Evolutionary conservation across 2,113 vertebrate species (phyloP), one percentile per base, ranked within the genome.

Genomic region (Chloroceryle aenea): DNA sequence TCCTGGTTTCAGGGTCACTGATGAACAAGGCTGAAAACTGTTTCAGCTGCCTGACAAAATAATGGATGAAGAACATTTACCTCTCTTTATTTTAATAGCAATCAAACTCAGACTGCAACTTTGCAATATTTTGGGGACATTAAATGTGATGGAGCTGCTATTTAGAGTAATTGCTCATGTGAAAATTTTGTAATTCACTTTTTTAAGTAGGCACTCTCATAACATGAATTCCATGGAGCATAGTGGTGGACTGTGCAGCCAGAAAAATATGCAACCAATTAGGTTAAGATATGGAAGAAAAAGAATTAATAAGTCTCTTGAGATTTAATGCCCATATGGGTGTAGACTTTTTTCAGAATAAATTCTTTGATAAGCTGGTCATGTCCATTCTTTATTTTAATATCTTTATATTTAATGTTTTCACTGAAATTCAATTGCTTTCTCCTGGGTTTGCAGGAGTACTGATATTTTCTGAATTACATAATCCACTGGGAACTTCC

Each of bases 261-360:
- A 56, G 20, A 80, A 90, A 92, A 50, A 67, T 59, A 3, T 71
- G 58, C 23, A 84, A 85, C 7, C 64, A 69, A 56, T 94, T 93
- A 95, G 45, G 43, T 15, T 91, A 63, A 94, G 90, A 69, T 58
- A 67, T n/a, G 1, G 4, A 95, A 95, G 30, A 18, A 69, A 95
- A 97, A 85, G 4, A 79, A 85, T 81, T 93, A 92, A 66, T 71
- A 84, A 58, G 48, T 52, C 71, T 81, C 77, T 86, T 84, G 93
- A 96, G 78, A 88, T 86, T 84, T 95, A 69, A 73, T 89, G 48
- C 40, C 63, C 69, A 34, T 74, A 76, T 9, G 66, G 55, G 62
- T 90, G 34, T 61, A 86, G 78, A 75, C 50, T 63, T 88, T 29
- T 84, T 93, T 94, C 34, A 86, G 56, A 80, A 93, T 67, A 93